These are phyloP conservation scores for Embiotoca jacksoni DNA, from an alignment of 2,113 vertebrate species.

Conservation along the genomic window DNA sequence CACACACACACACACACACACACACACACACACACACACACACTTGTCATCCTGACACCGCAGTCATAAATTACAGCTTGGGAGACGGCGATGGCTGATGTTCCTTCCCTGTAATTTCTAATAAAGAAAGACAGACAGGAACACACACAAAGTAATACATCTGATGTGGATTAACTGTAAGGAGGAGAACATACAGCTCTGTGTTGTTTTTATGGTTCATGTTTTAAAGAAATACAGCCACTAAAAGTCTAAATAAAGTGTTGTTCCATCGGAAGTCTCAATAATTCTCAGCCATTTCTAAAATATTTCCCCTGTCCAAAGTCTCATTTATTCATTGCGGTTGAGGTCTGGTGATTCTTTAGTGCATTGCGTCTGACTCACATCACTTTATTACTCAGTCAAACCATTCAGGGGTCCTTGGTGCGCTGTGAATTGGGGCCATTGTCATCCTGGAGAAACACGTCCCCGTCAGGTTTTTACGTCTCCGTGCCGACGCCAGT, in stretches of 20 bases:
- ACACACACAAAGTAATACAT: background rate
- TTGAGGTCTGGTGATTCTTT: too few relatives aligned
- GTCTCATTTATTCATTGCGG: too few relatives aligned
- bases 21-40: background rate
- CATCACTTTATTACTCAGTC: too few relatives aligned
- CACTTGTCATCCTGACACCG: background rate
- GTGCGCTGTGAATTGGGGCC: too few relatives aligned
- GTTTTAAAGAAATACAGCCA: background rate
- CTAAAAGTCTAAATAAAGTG: too few relatives aligned
- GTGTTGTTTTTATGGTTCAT: background rate
- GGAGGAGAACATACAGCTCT: background rate
- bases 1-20: background rate
- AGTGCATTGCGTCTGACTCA: background rate
- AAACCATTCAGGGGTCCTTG: too few relatives aligned
- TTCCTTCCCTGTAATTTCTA: background rate
- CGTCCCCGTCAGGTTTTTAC: too few relatives aligned
- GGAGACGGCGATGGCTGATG: background rate
- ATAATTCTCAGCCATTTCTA: background rate
- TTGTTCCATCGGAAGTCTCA: background rate
- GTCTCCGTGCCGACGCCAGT: too few relatives aligned
- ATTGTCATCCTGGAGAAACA: too few relatives aligned
- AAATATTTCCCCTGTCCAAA: too few relatives aligned
- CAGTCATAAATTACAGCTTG: slow-evolving; percentile 6
- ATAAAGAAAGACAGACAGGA: slow-evolving; percentile 6
- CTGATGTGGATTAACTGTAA: background rate